These are phyloP conservation scores for Hydropsyche betteni DNA, from an alignment of 2,888 invertebrate species.

Conservation along the genomic window DNA sequence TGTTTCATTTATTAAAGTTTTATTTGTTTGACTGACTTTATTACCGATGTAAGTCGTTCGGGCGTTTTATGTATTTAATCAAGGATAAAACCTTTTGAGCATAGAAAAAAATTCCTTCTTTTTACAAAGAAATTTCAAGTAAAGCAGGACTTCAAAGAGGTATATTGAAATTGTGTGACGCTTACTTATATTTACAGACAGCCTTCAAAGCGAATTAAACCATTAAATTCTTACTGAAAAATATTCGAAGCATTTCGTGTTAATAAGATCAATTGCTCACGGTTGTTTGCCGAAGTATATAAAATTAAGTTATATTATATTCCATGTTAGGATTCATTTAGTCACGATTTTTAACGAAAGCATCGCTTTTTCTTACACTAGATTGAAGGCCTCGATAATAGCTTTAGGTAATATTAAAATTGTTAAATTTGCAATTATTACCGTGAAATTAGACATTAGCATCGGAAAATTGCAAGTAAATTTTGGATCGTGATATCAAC, in stretches of 20 bases:
- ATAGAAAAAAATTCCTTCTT: background rate
- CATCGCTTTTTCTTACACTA: background rate
- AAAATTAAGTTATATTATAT: background rate
- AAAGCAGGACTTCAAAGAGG: too few relatives aligned
- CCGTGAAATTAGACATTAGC: too few relatives aligned
- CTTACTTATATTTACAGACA: too few relatives aligned
- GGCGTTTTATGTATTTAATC: constrained; percentile 25
- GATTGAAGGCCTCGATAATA: background rate
- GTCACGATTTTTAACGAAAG: constrained; percentile 27
- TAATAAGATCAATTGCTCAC: constrained; percentile 13
- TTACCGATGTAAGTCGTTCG: background rate
- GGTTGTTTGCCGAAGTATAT: background rate
- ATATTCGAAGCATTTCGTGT: background rate
- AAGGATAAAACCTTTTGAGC: background rate
- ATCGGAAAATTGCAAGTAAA: background rate
- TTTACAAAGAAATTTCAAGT: too few relatives aligned
- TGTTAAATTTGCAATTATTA: background rate
- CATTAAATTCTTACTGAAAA: too few relatives aligned
- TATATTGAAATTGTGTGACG: too few relatives aligned
- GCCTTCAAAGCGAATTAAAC: too few relatives aligned
- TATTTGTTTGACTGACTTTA: constrained; percentile 1
- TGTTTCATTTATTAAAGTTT: too few relatives aligned
- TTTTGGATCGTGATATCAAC: background rate
- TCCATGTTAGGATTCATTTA: background rate
- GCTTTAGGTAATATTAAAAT: background rate